Evolutionary conservation across 2,888 invertebrate species (phyloP).

Genomic region (Trissolcus japonicus): DNA sequence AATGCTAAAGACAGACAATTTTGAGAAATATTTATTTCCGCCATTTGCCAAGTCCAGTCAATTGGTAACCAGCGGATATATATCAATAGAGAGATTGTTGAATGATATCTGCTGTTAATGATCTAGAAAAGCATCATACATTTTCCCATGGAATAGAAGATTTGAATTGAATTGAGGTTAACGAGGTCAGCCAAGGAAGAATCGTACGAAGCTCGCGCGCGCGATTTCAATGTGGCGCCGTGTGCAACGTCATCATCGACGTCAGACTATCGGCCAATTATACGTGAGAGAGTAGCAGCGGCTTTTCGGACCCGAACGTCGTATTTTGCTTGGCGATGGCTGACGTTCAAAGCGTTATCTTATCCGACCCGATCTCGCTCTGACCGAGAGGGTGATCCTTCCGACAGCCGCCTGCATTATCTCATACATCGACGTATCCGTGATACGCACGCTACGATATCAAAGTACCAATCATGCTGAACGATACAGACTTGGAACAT

Average conservation of each 20-base stretch:
- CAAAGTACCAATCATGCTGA: conserved; percentile 36
- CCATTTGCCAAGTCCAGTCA: conserved; percentile 34
- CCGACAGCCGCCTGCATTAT: conserved; percentile 43
- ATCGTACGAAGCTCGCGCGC: background rate
- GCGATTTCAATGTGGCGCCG: conserved; percentile 15
- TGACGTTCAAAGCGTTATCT: conserved; percentile 51
- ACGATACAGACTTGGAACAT: conserved; percentile 44
- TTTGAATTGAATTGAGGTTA: conserved; percentile 51
- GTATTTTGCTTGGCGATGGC: conserved; percentile 37
- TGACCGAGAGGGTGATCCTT: conserved; percentile 43
- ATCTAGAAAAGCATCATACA: conserved; percentile 40
- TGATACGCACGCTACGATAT: conserved; percentile 49
- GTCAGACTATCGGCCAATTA: conserved; percentile 41
- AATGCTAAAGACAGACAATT: no score
- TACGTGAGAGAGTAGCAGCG: conserved; percentile 22
- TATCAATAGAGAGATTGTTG: conserved; percentile 14
- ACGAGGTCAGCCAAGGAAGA: conserved; percentile 35
- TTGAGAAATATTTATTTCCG: conserved; percentile 6
- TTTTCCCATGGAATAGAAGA: conserved; percentile 20
- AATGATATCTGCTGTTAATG: conserved; percentile 26
- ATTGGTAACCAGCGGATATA: conserved; percentile 13
- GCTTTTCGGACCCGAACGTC: conserved; percentile 42
- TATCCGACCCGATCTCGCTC: conserved; percentile 37
- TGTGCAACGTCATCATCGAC: conserved; percentile 42
- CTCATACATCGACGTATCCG: conserved; percentile 50